Conservation (phyloP, 92 coral and sea anemone species). For the Zoanthus sansibaricus region DNA sequence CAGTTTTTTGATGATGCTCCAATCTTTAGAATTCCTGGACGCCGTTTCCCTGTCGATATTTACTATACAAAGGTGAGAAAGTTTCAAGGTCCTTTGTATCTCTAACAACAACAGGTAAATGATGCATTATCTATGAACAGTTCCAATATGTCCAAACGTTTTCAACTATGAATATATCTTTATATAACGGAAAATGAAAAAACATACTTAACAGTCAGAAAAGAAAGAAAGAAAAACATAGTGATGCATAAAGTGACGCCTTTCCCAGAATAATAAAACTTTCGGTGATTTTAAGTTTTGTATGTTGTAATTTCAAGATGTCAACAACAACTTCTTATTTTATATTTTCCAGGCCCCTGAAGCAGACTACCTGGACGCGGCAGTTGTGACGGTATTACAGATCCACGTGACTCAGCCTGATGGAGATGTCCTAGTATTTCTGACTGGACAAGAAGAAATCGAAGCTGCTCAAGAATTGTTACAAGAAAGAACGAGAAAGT, state of each 20-base stretch:
- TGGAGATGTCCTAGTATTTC: constrained; percentile 93
- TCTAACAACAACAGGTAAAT: no score
- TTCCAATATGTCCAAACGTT: no score
- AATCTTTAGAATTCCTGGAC: constrained; percentile 97
- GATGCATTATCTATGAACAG: no score
- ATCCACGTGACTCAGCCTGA: constrained; percentile 96
- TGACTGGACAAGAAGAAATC: constrained; percentile 98
- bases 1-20: constrained; percentile 99
- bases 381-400: constrained; percentile 96
- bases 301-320: no score
- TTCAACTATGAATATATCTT: no score
- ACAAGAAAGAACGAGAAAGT: constrained; percentile 93
- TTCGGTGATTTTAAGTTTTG: no score
- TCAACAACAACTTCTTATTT: not conserved
- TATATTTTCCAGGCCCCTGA: constrained; percentile 88
- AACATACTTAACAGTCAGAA: no score
- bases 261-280: no score
- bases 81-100: no score
- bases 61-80: constrained; percentile 91
- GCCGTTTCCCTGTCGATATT: constrained; percentile 96
- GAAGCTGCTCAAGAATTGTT: constrained; percentile 93
- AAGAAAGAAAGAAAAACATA: no score
- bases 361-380: constrained; percentile 98
- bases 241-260: no score
- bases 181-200: no score